Conservation (phyloP, 1,140 invertebrate genomes). For the Lysiphlebus fabarum region DNA sequence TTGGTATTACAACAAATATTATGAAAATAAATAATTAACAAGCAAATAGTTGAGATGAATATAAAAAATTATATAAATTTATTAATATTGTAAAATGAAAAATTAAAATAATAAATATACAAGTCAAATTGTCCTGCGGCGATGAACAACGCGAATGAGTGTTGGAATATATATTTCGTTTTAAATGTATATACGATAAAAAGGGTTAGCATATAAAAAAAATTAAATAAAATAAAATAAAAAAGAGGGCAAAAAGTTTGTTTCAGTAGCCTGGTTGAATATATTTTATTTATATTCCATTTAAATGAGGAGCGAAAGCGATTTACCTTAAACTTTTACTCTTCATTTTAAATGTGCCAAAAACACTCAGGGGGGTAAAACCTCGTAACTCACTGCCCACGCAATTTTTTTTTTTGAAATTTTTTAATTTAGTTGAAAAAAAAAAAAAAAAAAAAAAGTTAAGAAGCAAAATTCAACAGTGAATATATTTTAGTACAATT, state of each 20-base stretch:
- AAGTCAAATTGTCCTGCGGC: no score
- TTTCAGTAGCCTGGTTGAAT: slow-evolving; percentile 29
- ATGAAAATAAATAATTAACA: background rate
- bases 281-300: slow-evolving; percentile 38
- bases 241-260: slow-evolving; percentile 14
- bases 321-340: slow-evolving; percentile 22
- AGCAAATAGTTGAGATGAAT: background rate
- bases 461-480: slow-evolving; percentile 3
- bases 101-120: background rate
- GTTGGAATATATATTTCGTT: background rate
- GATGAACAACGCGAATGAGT: no score
- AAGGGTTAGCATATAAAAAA: slow-evolving; percentile 4
- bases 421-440: background rate
- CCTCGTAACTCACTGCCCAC: slow-evolving; percentile 39
- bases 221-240: background rate
- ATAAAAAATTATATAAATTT: slow-evolving; percentile 5
- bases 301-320: slow-evolving; percentile 33
- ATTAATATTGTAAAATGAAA: no score
- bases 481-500: background rate
- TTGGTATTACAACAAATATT: no score
- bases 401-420: slow-evolving; percentile 18
- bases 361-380: slow-evolving; percentile 15
- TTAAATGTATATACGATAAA: background rate
- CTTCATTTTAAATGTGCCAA: slow-evolving; percentile 18
- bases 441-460: no score